Base-by-base conservation (phyloP, 2,113 vertebrate genomes). In the Theristicus caerulescens region DNA sequence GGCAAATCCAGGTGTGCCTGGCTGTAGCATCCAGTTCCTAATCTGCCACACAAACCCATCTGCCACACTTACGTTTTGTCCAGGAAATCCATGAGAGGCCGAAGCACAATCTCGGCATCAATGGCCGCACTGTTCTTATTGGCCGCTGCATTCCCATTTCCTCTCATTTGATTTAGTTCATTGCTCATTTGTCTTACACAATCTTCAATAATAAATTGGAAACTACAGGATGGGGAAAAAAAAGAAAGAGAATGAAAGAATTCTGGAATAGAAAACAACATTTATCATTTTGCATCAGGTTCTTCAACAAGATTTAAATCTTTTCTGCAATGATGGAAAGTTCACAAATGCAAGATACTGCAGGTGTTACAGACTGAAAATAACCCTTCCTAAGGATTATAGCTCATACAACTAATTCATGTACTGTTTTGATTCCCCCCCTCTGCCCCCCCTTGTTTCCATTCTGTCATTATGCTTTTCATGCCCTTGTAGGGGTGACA, bases 61-160 rank as follows among this genome's bases (percentile, higher is more conserved):
- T 18, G 38, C 42, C 82, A 55, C 57, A 88, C 98, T 97, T 74
- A 99, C 99, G 98, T 99, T 98, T 99, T 99, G 97, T 99, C 99
- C 92, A 99, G 97, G 80, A 99, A 99, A 88, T 99, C 99, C 99
- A 99, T 99, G 42, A 99, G 99, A 5, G 99, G 99, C 42, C 99
- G 98, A 49, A 99, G 97, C 42, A 99, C 99, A 3, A 98, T 97
- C 96, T 99, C 99, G 1, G 99, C 99, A 58, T 99, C 99, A 96
- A 99, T 98, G n/a, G 99, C 98, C 1, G 99, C 97, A 21, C 98
- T 99, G 97, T 98, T 99, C 66, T 98, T 99, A 87, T 99, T 99
- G 40, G 97, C 97, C 2, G 98, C 69, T 38, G 94, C 86, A 18
- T 96, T 98, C 62, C 97, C 98, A 16, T 97, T 98, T 7, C 98